Percentiles rank a stretch among this genome's conserved stretches.
phyloP scores from a whole-genome alignment of 2,113 vertebrate species.

The Toxostoma redivivum region DNA sequence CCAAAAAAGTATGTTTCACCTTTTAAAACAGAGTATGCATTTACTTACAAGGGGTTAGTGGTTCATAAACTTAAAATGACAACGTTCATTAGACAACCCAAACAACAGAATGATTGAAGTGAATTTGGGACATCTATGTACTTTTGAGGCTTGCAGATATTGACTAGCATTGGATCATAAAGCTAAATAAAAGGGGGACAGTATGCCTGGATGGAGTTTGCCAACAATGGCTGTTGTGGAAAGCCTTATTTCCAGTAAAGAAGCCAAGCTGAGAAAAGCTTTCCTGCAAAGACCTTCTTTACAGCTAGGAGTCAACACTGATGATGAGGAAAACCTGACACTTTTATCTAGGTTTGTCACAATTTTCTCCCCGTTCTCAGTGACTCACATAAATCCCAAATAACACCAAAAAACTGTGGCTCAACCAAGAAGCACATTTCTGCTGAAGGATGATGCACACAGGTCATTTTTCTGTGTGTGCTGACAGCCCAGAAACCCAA shows the following conservation, averaged over 20 bases:
- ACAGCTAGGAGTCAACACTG: neutral
- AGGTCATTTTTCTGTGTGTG: neutral
- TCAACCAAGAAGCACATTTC: neutral
- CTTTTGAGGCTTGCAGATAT: neutral
- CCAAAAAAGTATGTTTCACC: neutral
- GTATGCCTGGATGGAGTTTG: neutral
- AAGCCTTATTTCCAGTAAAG: neutral
- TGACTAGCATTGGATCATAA: neutral
- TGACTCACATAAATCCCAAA: accelerated
- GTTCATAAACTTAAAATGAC: neutral
- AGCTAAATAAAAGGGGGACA: neutral
- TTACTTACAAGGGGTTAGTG: neutral
- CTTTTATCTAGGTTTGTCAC: neutral
- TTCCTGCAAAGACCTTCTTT: neutral
- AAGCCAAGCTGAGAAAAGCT: neutral
- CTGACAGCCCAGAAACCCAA: neutral
- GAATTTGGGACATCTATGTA: neutral
- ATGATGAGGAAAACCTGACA: neutral
- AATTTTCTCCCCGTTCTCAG: neutral
- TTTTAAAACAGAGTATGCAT: neutral
- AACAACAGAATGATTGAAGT: neutral
- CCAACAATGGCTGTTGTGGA: neutral
- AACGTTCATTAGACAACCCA: neutral
- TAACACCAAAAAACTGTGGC: neutral
- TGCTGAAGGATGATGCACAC: neutral